Conservation (phyloP, 2,888 invertebrate species). For the Cheilosia soror region DNA sequence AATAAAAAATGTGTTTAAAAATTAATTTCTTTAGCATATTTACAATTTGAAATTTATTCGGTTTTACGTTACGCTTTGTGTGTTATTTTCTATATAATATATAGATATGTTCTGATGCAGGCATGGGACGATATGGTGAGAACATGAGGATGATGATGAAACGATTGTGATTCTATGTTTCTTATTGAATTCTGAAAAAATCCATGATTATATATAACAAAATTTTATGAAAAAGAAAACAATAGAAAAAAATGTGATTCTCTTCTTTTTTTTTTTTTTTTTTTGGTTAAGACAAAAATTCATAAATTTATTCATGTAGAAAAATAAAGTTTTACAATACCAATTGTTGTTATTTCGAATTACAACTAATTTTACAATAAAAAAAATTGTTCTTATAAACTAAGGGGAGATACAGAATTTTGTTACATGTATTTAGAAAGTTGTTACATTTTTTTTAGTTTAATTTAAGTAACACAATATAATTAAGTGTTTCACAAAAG, state of each 20-base stretch:
- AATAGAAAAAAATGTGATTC: conserved; percentile 29
- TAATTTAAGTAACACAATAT: conserved; percentile 61
- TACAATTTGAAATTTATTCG: conserved; percentile 52
- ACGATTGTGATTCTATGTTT: conserved; percentile 57
- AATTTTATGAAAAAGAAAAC: conserved; percentile 21
- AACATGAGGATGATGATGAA: conserved; percentile 72
- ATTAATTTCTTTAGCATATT: conserved; percentile 64
- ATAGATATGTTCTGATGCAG: conserved; percentile 64
- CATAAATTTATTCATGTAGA: conserved; percentile 71
- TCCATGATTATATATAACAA: conserved; percentile 52
- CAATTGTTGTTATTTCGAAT: conserved; percentile 31
- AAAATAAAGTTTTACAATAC: conserved; percentile 74
- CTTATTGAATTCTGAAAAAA: conserved; percentile 67
- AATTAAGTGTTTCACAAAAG: conserved; percentile 65
- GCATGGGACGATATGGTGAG: conserved; percentile 62
- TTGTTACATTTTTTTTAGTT: conserved; percentile 20
- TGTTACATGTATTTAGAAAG: conserved; percentile 2
- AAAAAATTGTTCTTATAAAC: conserved; percentile 26
- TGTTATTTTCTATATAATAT: conserved; percentile 69
- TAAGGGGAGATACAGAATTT: conserved; percentile 27
- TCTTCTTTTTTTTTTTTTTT: conserved; percentile 58
- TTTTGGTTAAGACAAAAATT: conserved; percentile 60
- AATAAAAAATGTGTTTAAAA: conserved; percentile 23
- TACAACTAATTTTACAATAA: conserved; percentile 38
- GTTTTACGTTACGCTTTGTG: conserved; percentile 69